Evolutionary conservation across 2,113 vertebrate species (phyloP).

Genomic region (Coracopsis vasa): DNA sequence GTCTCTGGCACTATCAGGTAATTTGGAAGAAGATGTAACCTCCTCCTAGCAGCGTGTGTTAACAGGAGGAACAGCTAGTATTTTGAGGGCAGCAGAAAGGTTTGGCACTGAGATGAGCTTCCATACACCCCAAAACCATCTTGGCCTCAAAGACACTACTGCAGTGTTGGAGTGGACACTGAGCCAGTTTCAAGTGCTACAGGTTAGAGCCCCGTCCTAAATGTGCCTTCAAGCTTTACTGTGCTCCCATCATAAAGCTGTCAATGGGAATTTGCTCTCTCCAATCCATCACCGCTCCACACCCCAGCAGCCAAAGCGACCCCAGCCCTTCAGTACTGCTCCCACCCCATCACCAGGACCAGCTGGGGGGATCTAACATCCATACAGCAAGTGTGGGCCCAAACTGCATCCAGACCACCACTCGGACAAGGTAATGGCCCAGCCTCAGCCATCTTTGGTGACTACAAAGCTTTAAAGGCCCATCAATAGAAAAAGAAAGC

Average conservation of each 20-base stretch:
- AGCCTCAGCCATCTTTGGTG: not conserved
- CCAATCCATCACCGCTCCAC: accelerated
- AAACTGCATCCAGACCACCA: too few species aligned
- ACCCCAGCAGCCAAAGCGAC: not conserved
- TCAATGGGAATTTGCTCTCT: not conserved
- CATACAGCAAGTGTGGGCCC: not conserved
- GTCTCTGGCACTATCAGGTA: accelerated
- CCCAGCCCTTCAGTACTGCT: not conserved
- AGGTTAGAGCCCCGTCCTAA: not conserved
- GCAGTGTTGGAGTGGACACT: accelerated
- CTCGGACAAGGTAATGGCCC: not conserved
- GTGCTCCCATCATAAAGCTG: accelerated
- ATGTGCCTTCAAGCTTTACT: accelerated
- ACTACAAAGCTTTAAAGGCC: not conserved
- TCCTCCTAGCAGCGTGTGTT: accelerated
- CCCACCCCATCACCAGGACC: not conserved
- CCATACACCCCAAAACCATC: not conserved
- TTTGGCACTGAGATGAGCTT: not conserved
- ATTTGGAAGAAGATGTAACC: not conserved
- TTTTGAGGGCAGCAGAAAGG: not conserved
- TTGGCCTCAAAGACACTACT: accelerated
- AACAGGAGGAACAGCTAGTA: not conserved
- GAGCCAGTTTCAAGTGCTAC: not conserved
- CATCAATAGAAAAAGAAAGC: not conserved
- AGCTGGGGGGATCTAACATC: accelerated